Evolutionary conservation across 2,113 vertebrate genomes (phyloP).

Genomic region (Tympanuchus pallidicinctus): DNA sequence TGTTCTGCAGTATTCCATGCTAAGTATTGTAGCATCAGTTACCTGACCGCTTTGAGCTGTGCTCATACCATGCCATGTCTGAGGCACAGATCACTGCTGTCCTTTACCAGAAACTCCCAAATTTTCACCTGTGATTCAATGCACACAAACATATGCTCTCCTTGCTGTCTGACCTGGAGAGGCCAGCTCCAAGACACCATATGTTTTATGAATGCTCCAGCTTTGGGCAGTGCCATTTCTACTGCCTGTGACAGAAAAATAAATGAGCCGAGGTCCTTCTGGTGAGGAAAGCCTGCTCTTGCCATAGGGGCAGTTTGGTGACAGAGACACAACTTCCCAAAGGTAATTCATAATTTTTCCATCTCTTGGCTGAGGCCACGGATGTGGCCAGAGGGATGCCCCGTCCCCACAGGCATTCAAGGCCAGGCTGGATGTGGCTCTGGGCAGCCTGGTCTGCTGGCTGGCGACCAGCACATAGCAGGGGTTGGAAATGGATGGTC

Average conservation of each 20-base stretch:
- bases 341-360: neutral
- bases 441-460: no score
- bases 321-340: neutral
- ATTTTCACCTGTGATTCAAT: neutral
- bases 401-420: no score
- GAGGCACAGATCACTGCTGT: neutral
- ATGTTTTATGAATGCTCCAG: neutral
- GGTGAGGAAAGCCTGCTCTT: neutral
- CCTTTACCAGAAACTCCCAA: neutral
- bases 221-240: neutral
- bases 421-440: no score
- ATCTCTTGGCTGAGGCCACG: neutral
- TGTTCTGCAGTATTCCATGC: neutral
- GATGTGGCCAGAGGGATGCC: neutral
- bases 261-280: neutral
- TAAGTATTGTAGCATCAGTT: neutral
- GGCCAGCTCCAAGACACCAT: neutral
- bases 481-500: no score
- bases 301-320: accelerated
- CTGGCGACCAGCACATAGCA: no score
- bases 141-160: neutral
- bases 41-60: neutral
- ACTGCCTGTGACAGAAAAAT: neutral
- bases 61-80: accelerated
- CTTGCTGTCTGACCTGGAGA: accelerated